Base-by-base conservation (phyloP, 2,113 vertebrate species). In the Rhabdornis inornatus region DNA sequence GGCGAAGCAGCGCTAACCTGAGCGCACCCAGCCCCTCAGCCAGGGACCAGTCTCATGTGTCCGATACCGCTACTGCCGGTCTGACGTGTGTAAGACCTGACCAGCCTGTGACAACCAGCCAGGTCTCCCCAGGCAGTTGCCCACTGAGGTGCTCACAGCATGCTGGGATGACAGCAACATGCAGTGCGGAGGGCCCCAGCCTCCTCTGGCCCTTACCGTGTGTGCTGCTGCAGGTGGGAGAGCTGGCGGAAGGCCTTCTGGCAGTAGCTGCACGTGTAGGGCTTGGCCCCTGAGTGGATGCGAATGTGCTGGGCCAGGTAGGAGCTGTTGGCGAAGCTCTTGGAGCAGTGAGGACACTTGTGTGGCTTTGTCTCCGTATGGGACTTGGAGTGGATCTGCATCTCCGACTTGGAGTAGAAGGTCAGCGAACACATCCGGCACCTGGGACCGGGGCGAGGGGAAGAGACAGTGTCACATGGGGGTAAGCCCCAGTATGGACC, bases 371-470 rank as follows among this genome's bases (percentile, higher is more conserved):
- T 98, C 98, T 99, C 99, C 35, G 99, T 99, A 96, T 99, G 99
- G 96, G 99, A 99, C 97, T 99, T 99, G 96, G 93, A 98, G 96
- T 99, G 99, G 98, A 99, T 99, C 99, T 99, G 99, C 99, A 99
- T 99, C 98, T 99, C 99, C 97, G 99, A 99, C 98, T 99, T 99
- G 97, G 99, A 99, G 98, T 99, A 99, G 99, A 99, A 99, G 97
- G 99, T 99, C 98, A 99, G 98, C 92, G 99, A 99, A 98, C 99
- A 99, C 99, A 99, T 99, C 98, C 99, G 99, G 98, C 99, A 99
- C 98, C 99, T 99, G 95, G 94, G 97, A 97, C 95, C 97, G 95
- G 93, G 91, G 74, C 1, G 91, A 97, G 96, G 97, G 92, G 93
- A 94, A 96, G 94, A 71, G 78, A 96, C 39, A 97, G 76, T 8